phyloP scores from a whole-genome alignment of 2,113 vertebrate species.

The Ptilonorhynchus violaceus region DNA sequence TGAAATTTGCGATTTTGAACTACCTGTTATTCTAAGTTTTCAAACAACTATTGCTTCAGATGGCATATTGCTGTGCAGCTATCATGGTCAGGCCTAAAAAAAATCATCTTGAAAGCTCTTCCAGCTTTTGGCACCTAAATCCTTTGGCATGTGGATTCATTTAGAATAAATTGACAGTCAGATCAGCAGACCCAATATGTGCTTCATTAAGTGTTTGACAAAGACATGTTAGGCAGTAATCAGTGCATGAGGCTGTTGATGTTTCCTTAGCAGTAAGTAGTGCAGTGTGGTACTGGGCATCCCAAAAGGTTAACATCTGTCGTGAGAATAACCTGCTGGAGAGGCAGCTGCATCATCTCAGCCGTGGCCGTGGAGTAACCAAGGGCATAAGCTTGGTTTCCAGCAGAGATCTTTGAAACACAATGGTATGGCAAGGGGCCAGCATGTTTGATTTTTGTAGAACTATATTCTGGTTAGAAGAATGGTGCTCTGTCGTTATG shows the following conservation, averaged over 20 bases:
- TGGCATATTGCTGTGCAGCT: conserved; percentile 19
- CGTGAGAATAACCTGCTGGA: background rate
- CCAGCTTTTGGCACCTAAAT: conserved; percentile 59
- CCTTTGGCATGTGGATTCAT: conserved; percentile 46
- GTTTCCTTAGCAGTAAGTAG: background rate
- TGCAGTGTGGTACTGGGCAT: background rate
- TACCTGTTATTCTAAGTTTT: conserved; percentile 1
- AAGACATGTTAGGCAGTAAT: conserved; percentile 3
- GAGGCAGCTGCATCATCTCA: background rate
- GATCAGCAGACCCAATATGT: conserved; percentile 63
- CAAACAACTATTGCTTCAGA: background rate
- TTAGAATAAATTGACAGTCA: conserved; percentile 63
- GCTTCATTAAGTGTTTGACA: conserved; percentile 62
- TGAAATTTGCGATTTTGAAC: background rate
- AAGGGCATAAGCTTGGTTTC: background rate
- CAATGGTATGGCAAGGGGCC: background rate
- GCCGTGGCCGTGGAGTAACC: background rate
- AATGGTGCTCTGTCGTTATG: background rate
- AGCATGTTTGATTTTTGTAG: background rate
- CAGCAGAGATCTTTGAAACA: background rate
- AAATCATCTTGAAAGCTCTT: conserved; percentile 14
- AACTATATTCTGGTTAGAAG: background rate
- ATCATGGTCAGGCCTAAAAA: conserved; percentile 39
- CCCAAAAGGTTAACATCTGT: background rate
- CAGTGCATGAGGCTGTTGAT: background rate